Evolutionary conservation across 2,888 invertebrate genomes (phyloP).

Genomic region (Cataglyphis rosenhaueri): DNA sequence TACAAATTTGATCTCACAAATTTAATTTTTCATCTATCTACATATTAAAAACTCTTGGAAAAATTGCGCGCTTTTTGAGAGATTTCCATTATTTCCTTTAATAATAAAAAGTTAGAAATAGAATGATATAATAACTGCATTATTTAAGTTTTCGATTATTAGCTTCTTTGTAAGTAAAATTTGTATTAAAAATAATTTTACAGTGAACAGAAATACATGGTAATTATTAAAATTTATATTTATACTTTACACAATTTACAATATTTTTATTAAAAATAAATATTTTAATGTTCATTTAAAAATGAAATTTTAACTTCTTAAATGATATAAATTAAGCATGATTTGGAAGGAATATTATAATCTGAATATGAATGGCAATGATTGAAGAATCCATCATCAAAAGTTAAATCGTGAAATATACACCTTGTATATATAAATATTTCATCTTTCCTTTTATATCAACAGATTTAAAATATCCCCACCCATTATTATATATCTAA

Average conservation of each 20-base stretch:
- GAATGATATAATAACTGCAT: background rate
- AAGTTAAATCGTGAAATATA: background rate
- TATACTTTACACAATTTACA: background rate
- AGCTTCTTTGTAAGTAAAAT: background rate
- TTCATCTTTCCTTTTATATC: background rate
- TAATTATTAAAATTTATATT: background rate
- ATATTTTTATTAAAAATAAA: conserved; percentile 10
- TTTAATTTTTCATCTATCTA: background rate
- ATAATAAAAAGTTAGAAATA: background rate
- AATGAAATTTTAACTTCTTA: background rate
- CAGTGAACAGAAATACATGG: background rate
- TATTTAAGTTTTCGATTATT: background rate
- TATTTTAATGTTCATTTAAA: background rate
- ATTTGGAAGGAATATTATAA: background rate
- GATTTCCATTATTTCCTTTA: background rate
- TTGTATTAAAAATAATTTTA: background rate
- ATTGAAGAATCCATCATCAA: background rate
- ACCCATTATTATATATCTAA: conserved; percentile 11
- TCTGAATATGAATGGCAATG: background rate
- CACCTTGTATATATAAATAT: background rate
- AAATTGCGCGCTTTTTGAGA: background rate
- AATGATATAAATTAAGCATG: background rate
- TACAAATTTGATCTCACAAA: background rate
- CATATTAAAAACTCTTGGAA: background rate
- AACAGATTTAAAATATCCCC: conserved; percentile 14